Conservation (phyloP, 2,888 invertebrate species). For the Furcula furcula region DNA sequence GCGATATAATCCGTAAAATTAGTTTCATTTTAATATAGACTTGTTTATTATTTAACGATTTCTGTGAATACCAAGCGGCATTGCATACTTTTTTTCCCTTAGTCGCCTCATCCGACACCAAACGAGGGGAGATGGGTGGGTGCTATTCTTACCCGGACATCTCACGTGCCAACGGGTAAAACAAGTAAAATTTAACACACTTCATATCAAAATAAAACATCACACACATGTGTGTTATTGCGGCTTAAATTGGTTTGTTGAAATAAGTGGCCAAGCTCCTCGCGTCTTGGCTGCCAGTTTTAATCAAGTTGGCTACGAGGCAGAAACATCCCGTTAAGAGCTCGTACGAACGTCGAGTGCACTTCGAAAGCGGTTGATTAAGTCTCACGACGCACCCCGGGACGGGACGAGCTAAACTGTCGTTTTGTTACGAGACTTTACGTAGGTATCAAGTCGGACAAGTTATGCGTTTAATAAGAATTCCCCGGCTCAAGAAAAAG, state of each 20-base stretch:
- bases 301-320: slow-evolving; percentile 59
- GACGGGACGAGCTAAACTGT: slow-evolving; percentile 17
- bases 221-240: slow-evolving; percentile 41
- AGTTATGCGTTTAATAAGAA: no score
- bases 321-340: slow-evolving; percentile 40
- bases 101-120: no score
- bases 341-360: slow-evolving; percentile 50
- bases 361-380: slow-evolving; percentile 58
- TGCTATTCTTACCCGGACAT: no score
- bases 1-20: no score
- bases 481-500: no score
- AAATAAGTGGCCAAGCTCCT: slow-evolving; percentile 55
- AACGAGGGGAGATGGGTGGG: no score
- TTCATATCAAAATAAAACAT: slow-evolving; percentile 33
- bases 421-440: slow-evolving; percentile 22
- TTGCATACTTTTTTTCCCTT: no score
- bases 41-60: neutral
- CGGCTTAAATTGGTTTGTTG: slow-evolving; percentile 50
- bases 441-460: slow-evolving; percentile 15
- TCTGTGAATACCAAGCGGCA: slow-evolving; percentile 12
- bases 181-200: no score
- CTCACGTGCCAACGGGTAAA: no score
- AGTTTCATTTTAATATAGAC: no score
- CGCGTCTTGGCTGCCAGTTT: slow-evolving; percentile 49
- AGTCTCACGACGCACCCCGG: slow-evolving; percentile 35